Conservation (phyloP, 2,113 vertebrate species). For the Mus spicilegus region DNA sequence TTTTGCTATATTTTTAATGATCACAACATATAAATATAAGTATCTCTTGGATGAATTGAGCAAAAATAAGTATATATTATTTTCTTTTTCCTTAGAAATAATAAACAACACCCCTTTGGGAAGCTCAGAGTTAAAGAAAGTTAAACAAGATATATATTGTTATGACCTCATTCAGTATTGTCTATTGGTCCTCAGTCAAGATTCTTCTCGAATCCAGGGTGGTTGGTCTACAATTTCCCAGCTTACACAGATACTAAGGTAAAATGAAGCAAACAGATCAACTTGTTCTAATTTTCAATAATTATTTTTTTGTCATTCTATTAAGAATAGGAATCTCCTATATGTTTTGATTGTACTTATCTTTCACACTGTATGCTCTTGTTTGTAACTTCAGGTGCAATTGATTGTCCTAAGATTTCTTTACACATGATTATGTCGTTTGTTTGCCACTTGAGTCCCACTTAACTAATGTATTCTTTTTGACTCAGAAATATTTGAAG, state of each 20-base stretch:
- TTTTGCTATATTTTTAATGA: constrained; percentile 63
- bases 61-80: constrained; percentile 67
- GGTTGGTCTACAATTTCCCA: constrained; percentile 88
- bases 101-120: constrained; percentile 82
- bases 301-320: constrained; percentile 40
- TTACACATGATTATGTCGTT: neutral
- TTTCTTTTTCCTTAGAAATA: constrained; percentile 85
- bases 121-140: constrained; percentile 85
- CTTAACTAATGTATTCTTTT: constrained; percentile 12
- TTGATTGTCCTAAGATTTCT: constrained; percentile 13
- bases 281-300: constrained; percentile 52
- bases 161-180: constrained; percentile 89
- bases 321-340: neutral
- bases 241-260: constrained; percentile 89
- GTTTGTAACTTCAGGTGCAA: neutral
- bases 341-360: constrained; percentile 52
- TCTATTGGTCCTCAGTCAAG: constrained; percentile 86
- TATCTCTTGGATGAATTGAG: constrained; percentile 43
- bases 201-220: constrained; percentile 84
- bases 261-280: constrained; percentile 70
- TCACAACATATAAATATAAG: constrained; percentile 9
- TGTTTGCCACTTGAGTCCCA: constrained; percentile 35
- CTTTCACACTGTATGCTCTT: constrained; percentile 25
- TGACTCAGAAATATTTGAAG: constrained; percentile 60
- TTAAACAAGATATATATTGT: constrained; percentile 87